These are phyloP conservation scores for Isoperla grammatica DNA, from an alignment of 2,888 invertebrate genomes.

Conservation along the genomic window DNA sequence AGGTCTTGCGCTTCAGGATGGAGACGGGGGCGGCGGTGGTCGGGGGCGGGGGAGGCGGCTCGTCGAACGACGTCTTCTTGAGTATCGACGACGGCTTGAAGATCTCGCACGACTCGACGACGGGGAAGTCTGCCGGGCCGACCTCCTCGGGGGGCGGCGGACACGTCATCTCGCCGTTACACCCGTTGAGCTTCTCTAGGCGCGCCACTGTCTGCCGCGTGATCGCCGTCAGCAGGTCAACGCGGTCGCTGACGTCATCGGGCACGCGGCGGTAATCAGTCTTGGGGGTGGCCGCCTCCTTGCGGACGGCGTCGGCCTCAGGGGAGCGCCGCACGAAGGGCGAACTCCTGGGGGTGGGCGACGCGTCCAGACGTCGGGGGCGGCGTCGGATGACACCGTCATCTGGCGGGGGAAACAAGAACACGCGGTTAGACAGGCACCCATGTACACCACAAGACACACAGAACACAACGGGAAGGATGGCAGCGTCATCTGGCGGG, in stretches of 20 bases:
- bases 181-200: conserved; percentile 56
- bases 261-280: not conserved
- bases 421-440: too few relatives aligned
- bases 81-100: conserved; percentile 50
- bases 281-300: not conserved
- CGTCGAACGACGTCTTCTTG: conserved; percentile 59
- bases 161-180: too few relatives aligned
- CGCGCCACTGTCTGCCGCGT: conserved; percentile 62
- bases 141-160: not conserved
- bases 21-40: conserved; percentile 46
- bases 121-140: conserved; percentile 10
- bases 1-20: conserved; percentile 53
- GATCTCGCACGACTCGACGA: conserved; percentile 12
- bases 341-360: not conserved
- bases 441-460: too few relatives aligned
- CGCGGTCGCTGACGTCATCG: conserved; percentile 39
- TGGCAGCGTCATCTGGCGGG: too few relatives aligned
- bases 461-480: too few relatives aligned
- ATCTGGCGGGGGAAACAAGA: not conserved
- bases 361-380: not conserved
- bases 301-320: not conserved
- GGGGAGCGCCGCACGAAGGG: not conserved
- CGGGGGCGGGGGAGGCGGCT: conserved; percentile 43
- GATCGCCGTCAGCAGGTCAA: conserved; percentile 59
- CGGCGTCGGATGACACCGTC: not conserved